phyloP scores from a whole-genome alignment of 2,888 invertebrate genomes.

The Protonemura montana region DNA sequence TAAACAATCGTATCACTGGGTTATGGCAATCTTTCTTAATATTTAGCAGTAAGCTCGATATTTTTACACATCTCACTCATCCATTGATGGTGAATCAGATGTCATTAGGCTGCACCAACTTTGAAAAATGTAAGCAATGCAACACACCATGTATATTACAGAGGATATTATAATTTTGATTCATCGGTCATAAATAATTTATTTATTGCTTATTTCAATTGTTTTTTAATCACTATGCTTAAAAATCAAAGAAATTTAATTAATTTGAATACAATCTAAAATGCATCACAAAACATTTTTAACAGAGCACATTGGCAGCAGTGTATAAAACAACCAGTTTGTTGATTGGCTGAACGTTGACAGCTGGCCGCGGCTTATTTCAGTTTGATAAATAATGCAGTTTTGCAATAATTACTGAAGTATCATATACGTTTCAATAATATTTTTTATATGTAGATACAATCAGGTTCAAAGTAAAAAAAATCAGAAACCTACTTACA shows the following conservation, averaged over 20 bases:
- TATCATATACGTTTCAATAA: not conserved
- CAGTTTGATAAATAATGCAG: constrained; percentile 8
- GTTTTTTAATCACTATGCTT: too few relatives aligned
- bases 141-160: too few relatives aligned
- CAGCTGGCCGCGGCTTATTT: constrained; percentile 20
- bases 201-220: too few relatives aligned
- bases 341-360: not conserved
- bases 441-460: not conserved
- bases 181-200: too few relatives aligned
- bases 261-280: too few relatives aligned
- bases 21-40: not conserved
- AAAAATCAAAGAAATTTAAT: too few relatives aligned
- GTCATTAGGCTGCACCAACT: not conserved
- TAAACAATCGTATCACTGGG: not conserved
- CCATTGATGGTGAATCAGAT: not conserved
- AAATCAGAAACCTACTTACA: not conserved
- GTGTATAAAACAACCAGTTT: not conserved
- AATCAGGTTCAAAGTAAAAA: too few relatives aligned
- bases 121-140: not conserved
- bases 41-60: not conserved
- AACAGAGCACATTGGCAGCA: not conserved
- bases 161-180: too few relatives aligned
- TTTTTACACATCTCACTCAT: not conserved
- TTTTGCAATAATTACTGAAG: not conserved
- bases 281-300: not conserved